Percentiles rank a stretch among this genome's conserved stretches.
These are phyloP conservation scores for Schizopygopsis pylzovi DNA, from an alignment of 2,797 vertebrate genomes.

Conservation along the genomic window DNA sequence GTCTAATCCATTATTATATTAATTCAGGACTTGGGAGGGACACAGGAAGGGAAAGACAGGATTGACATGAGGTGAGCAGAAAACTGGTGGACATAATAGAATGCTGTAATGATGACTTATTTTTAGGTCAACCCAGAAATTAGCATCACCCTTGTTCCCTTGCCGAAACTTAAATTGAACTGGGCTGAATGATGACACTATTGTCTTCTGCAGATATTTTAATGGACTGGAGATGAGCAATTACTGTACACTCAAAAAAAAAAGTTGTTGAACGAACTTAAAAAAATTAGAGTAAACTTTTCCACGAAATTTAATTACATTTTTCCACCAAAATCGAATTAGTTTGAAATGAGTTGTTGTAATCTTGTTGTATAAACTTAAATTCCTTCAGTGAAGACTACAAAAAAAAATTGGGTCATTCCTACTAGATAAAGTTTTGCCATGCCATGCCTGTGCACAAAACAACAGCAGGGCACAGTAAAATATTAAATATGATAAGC, in stretches of 20 bases:
- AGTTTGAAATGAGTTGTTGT: too few species aligned
- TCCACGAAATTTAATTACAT: too few species aligned
- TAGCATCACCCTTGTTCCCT: not conserved
- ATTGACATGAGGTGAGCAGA: not conserved
- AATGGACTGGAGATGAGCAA: not conserved
- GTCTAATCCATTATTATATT: constrained; percentile 2
- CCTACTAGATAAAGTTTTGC: too few species aligned
- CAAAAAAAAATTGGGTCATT: too few species aligned
- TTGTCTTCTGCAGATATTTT: not conserved
- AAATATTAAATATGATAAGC: too few species aligned
- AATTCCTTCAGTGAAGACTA: too few species aligned
- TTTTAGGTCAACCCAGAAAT: not conserved
- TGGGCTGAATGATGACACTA: not conserved
- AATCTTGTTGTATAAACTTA: too few species aligned
- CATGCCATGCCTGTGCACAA: too few species aligned
- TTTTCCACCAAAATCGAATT: too few species aligned
- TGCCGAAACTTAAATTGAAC: not conserved
- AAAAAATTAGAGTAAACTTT: too few species aligned
- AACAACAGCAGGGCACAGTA: too few species aligned
- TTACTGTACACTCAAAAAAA: not conserved
- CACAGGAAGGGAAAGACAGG: not conserved
- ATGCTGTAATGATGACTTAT: not conserved
- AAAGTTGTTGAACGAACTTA: too few species aligned
- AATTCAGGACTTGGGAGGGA: constrained; percentile 10
- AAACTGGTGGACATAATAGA: not conserved